Base-by-base conservation (phyloP, 2,888 invertebrate species). In the Galeopsomyia nigrocyanea region DNA sequence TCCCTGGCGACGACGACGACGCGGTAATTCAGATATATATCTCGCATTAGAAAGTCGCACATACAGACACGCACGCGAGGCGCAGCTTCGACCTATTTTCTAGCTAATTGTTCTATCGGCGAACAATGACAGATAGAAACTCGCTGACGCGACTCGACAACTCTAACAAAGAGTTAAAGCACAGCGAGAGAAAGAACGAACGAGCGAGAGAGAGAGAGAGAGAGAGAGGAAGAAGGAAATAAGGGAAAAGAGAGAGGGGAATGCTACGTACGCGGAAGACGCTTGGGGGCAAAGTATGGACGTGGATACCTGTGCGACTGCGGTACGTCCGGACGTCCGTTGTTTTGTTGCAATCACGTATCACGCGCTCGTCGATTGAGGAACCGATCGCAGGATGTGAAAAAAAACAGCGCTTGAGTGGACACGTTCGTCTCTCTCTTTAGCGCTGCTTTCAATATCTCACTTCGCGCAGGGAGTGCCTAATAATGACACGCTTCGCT, bases 331-430 rank as follows among this genome's bases (percentile, higher is more conserved):
- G 86, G 86, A 86, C 82, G 83, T 86, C 86, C 86, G 86, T 80
- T 86, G 86, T 86, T 86, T 86, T 86, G 86, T 86, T 86, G 81
- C 79, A 86, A 86, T 86, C 86, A 86, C 86, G 86, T 76, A 77
- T 74, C 75, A 67, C 70, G 39, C 74, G 75, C 64, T 26, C 77
- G 75, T 78, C 79, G 75, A 75, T 26, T 72, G 77, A 78, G 76
- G 79, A 79, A 76, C 79, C 80, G 77, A 82, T 79, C 78, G 26
- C 84, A 85, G 86, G 85, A 86, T 85, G 84, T 82, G 78, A 82
- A 77, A 78, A 68, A 49, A 61, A 77, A 77, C 80, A 81, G 79
- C 78, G 82, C 82, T 82, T 79, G 81, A 82, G 82, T 81, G 80
- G 81, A 78, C 80, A 76, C 77, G 76, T 17, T 19, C 39, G 6